Evolutionary conservation across 92 coral and sea anemone species (phyloP).

Genomic region (Epizoanthus ramosus): DNA sequence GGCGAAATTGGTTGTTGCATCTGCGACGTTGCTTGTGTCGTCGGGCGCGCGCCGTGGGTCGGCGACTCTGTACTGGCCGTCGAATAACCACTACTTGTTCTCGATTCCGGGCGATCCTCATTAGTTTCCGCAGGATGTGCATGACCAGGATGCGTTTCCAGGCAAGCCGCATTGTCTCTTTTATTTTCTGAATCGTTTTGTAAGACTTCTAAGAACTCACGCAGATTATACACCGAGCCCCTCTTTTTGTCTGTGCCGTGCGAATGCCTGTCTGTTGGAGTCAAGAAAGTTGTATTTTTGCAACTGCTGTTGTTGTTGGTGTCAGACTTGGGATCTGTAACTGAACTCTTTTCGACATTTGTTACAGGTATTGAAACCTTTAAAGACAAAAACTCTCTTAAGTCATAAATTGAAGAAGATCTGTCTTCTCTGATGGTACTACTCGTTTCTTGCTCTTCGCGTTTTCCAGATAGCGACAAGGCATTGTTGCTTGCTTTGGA

Average conservation of each 20-base stretch:
- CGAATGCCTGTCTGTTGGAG: not conserved
- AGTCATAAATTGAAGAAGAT: constrained; percentile 63
- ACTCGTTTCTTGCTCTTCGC: not conserved
- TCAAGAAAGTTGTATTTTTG: not conserved
- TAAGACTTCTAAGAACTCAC: constrained; percentile 63
- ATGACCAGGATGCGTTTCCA: not conserved
- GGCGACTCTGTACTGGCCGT: constrained; percentile 23
- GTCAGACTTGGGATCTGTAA: not conserved
- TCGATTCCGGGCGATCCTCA: constrained; percentile 41
- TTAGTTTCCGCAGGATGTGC: constrained; percentile 4
- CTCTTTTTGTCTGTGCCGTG: constrained; percentile 23
- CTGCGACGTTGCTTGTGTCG: constrained; percentile 21
- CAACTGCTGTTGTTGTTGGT: not conserved
- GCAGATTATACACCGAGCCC: constrained; percentile 64
- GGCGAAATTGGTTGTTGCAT: constrained; percentile 18
- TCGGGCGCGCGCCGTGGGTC: not conserved
- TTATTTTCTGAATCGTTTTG: constrained; percentile 57
- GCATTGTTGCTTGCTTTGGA: not conserved
- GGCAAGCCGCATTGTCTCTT: not conserved
- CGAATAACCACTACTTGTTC: constrained; percentile 21
- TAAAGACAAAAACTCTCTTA: constrained; percentile 66
- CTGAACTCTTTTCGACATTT: not conserved
- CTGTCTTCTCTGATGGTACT: not conserved
- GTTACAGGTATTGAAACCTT: constrained; percentile 11
- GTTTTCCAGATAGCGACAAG: not conserved